These are phyloP conservation scores for Brachionus rubens DNA, from an alignment of 1,140 invertebrate genomes.

Conservation along the genomic window DNA sequence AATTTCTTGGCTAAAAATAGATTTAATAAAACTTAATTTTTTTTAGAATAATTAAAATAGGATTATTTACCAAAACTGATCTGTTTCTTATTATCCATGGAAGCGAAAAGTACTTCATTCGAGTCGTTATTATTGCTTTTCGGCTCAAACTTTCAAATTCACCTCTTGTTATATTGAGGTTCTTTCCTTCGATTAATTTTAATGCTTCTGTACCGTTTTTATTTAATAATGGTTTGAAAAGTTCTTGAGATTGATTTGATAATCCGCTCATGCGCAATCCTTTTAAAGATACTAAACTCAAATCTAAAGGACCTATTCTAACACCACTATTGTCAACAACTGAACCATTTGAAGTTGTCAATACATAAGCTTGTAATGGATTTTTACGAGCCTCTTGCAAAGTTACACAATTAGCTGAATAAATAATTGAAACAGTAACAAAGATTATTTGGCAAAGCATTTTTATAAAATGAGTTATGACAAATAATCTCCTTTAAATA, in stretches of 20 bases:
- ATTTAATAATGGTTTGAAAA: constrained; percentile 18
- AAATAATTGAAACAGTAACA: not conserved
- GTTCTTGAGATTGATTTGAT: not conserved
- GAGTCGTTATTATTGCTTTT: too few species aligned
- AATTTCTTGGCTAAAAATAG: too few species aligned
- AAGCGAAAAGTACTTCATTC: too few species aligned
- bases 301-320: constrained; percentile 32
- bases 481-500: too few species aligned
- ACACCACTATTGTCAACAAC: not conserved
- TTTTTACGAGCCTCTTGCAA: constrained; percentile 23
- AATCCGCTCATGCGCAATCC: not conserved
- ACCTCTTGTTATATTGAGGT: not conserved
- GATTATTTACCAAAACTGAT: too few species aligned
- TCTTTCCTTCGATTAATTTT: not conserved
- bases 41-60: too few species aligned
- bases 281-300: not conserved
- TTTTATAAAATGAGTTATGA: too few species aligned
- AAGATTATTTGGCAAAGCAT: not conserved
- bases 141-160: not conserved
- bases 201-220: not conserved
- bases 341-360: not conserved
- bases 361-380: constrained; percentile 31
- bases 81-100: too few species aligned
- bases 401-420: not conserved
- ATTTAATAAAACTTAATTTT: too few species aligned